Conservation (phyloP, 2,888 invertebrate genomes). For the Drosophila buzzatii region DNA sequence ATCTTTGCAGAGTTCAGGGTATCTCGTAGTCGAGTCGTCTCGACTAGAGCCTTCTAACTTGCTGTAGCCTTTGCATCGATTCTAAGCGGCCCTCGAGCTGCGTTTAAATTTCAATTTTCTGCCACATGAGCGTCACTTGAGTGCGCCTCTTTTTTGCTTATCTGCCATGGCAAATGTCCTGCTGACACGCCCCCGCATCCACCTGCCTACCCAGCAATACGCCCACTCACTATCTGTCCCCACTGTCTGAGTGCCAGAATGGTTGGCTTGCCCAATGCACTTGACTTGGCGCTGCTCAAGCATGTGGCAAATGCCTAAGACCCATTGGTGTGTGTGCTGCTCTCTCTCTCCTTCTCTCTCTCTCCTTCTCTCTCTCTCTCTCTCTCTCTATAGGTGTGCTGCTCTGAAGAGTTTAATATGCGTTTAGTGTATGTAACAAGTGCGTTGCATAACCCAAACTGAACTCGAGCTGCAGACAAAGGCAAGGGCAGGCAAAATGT, state of each 20-base stretch:
- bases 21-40: no score
- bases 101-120: conserved; percentile 81
- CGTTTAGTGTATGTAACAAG: conserved; percentile 79
- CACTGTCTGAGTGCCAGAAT: conserved; percentile 42
- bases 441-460: conserved; percentile 62
- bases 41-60: no score
- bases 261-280: conserved; percentile 61
- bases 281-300: conserved; percentile 75
- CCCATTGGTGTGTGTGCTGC: not conserved
- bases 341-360: not conserved
- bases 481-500: conserved; percentile 7
- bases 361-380: not conserved
- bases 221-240: conserved; percentile 13
- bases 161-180: conserved; percentile 23
- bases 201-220: not conserved
- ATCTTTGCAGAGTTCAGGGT: no score
- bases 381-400: not conserved
- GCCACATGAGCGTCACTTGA: conserved; percentile 78
- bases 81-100: conserved; percentile 69
- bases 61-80: conserved; percentile 66
- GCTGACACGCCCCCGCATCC: not conserved
- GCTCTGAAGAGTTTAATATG: conserved; percentile 74
- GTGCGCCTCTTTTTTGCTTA: conserved; percentile 67
- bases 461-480: conserved; percentile 27
- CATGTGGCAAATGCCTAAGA: conserved; percentile 44